Percentiles rank a stretch among this genome's conserved stretches.
These are phyloP conservation scores for Meliscaeva auricollis DNA, from an alignment of 2,888 invertebrate genomes.

Conservation along the genomic window DNA sequence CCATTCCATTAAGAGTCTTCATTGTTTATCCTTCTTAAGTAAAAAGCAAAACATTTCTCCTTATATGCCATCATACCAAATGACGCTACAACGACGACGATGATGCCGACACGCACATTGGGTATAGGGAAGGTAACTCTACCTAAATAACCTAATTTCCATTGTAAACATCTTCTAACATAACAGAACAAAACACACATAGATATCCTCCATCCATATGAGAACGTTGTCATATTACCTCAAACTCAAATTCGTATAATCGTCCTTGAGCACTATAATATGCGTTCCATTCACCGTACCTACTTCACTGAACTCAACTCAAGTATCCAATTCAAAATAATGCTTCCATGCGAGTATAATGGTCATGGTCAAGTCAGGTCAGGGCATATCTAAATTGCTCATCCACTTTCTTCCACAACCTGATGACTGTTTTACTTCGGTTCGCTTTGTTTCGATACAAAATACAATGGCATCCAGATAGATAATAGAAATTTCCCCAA, in stretches of 20 bases:
- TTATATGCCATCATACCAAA: too few relatives aligned
- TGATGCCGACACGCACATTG: too few relatives aligned
- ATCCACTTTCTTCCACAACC: slow-evolving; percentile 9
- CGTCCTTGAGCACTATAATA: slow-evolving; percentile 1
- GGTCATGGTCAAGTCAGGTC: not conserved
- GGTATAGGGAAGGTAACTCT: not conserved
- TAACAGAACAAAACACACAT: slow-evolving; percentile 5
- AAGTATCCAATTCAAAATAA: not conserved
- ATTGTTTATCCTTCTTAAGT: slow-evolving; percentile 17
- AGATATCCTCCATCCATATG: not conserved
- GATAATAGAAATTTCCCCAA: slow-evolving; percentile 35
- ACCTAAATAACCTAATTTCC: slow-evolving; percentile 40
- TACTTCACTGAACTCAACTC: not conserved
- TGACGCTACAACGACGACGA: too few relatives aligned
- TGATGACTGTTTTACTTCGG: not conserved
- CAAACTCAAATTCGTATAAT: slow-evolving; percentile 21
- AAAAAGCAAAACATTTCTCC: slow-evolving; percentile 1
- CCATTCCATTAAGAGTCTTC: not conserved
- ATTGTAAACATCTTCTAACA: slow-evolving; percentile 41
- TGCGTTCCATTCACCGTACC: not conserved
- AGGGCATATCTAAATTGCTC: slow-evolving; percentile 29
- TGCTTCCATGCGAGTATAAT: slow-evolving; percentile 7
- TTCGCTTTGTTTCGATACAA: not conserved
- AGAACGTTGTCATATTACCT: not conserved
- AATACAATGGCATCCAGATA: not conserved